Conservation (phyloP, 2,888 invertebrate genomes). For the Oscheius sp. region DNA sequence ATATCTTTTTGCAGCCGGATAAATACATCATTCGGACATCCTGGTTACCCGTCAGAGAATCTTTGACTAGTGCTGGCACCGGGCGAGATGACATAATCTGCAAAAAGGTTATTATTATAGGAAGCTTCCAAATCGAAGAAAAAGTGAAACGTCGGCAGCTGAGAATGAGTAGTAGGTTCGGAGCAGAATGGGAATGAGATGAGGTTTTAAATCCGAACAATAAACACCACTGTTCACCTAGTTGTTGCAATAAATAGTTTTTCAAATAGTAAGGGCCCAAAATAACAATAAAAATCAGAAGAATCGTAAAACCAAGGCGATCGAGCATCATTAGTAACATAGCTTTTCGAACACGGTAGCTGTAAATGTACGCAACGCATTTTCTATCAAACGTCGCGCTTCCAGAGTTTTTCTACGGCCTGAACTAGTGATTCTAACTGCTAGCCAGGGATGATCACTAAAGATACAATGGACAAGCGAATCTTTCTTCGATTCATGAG, state of each 20-base stretch:
- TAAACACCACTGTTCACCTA: not conserved
- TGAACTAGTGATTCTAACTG: no score
- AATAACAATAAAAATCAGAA: not conserved
- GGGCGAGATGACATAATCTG: constrained; percentile 33
- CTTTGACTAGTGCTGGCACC: constrained; percentile 32
- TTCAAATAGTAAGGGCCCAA: not conserved
- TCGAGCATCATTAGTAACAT: not conserved
- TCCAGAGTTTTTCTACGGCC: no score
- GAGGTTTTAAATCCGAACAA: not conserved
- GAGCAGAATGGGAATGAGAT: no score
- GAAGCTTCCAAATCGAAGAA: no score
- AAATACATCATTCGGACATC: constrained; percentile 31
- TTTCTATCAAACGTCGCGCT: no score
- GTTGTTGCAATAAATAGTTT: not conserved
- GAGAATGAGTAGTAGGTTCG: no score
- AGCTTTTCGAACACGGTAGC: no score
- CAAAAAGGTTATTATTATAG: not conserved
- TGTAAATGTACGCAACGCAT: no score
- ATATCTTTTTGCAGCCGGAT: constrained; percentile 46
- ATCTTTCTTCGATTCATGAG: no score
- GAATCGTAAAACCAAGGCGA: not conserved
- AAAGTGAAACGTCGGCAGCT: no score
- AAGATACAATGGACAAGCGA: no score
- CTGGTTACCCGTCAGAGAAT: not conserved
- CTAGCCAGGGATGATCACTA: no score